A percentile compares a stretch with the other conserved stretches of the same genome.
These are phyloP conservation scores for Pyralis farinalis DNA, from an alignment of 2,888 invertebrate species.

Conservation along the genomic window DNA sequence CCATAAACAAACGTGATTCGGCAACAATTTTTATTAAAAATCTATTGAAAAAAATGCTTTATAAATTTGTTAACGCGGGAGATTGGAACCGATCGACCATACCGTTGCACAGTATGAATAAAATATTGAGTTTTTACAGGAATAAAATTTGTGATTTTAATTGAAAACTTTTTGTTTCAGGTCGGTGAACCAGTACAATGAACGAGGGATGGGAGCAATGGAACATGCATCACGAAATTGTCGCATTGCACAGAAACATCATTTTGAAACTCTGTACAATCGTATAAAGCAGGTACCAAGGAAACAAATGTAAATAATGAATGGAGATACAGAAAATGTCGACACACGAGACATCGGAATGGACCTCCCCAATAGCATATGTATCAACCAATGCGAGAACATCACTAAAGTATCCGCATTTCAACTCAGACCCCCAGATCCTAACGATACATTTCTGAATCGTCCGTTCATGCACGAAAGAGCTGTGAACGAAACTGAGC, in stretches of 20 bases:
- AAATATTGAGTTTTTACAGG: background rate
- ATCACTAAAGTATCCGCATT: conserved; percentile 39
- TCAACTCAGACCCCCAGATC: conserved; percentile 36
- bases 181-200: background rate
- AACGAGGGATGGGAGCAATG: background rate
- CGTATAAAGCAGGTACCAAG: conserved; percentile 14
- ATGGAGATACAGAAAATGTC: conserved; percentile 20
- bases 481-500: conserved; percentile 15
- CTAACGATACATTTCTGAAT: conserved; percentile 23
- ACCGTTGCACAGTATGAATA: background rate
- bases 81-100: background rate
- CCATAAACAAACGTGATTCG: too few species aligned
- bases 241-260: background rate
- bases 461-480: conserved; percentile 17
- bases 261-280: conserved; percentile 12
- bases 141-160: background rate
- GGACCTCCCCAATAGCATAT: conserved; percentile 24
- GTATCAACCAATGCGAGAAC: conserved; percentile 45
- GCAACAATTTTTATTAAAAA: too few species aligned
- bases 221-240: background rate
- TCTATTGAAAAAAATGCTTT: too few species aligned
- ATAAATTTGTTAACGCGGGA: too few species aligned
- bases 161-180: background rate
- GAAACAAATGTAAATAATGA: conserved; percentile 26
- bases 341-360: conserved; percentile 19